Evolutionary conservation across 1,140 invertebrate genomes (phyloP), one percentile per base, ranked within the genome.

Genomic region (Mercenaria mercenaria): DNA sequence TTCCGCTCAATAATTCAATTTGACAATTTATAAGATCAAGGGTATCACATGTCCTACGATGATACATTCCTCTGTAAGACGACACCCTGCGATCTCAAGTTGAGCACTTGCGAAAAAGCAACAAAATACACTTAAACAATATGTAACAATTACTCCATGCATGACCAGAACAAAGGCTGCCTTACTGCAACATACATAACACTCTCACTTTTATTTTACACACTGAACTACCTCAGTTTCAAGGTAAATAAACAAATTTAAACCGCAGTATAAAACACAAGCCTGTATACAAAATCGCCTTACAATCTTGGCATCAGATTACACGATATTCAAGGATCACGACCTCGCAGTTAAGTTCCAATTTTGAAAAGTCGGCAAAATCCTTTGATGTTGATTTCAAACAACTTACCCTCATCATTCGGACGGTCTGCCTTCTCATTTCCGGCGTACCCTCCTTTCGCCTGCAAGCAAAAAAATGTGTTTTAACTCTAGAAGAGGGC

Each of bases 1-100:
- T 88, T 88, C 76, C 76, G 64, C 86, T 80, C 76, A 88, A 67
- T 88, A 64, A 88, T 72, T 88, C 86, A 88, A 88, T 88, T 88
- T 88, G 43, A 80, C 76, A 81, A 77, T 50, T 50, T 47, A 47
- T n/a, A 1, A 52, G 76, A 64, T 61, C 86, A 88, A 88, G 32
- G 34, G n/a, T 88, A 88, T 88, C 86, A 29, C 6, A 50, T 88
- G 64, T 69, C 86, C 61, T 34, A 29, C 29, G 47, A 80, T 88
- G 86, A 80, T 80, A 81, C 86, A 88, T 88, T 52, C 69, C 59
- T 52, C 0, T 47, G 86, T 67, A 88, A 88, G 77, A 43, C 56
- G 86, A 88, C 86, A 88, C 86, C 76, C 43, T 56, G 32, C 52
- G 86, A 81, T 34, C 85, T 47, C 13, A 26, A 79, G 47, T 26